Base-by-base conservation (phyloP, 1,140 invertebrate genomes). In the Ooceraea biroi region DNA sequence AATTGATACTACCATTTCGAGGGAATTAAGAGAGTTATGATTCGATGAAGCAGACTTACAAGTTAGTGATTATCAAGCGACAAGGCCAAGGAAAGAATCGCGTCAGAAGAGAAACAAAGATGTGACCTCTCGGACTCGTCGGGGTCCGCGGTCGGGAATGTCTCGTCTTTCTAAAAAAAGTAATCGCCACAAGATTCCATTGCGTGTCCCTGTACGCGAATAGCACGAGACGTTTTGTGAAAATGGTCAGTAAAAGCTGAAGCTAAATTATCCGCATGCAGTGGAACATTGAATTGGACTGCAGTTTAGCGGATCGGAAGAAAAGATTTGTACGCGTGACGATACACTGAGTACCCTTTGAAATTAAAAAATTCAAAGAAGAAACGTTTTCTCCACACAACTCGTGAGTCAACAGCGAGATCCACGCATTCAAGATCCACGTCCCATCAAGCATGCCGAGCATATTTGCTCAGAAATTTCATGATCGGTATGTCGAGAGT, bases 11-110 rank as follows among this genome's bases (percentile, higher is more conserved):
- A 55, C 52, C 19, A 55, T 55, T n/a, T 55, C n/a, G 52, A 63
- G 17, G n/a, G 30, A 19, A n/a, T 10, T 5, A 55, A 7, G 27
- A 61, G 17, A 63, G 4, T 36, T 36, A 63, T n/a, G 30, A 7
- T 12, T n/a, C 30, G 30, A 36, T 12, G 14, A 30, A 61, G 60
- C 60, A 41, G 60, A 17, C 27, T 63, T 63, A 63, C 60, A 63
- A 63, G 60, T 63, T 14, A 36, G 58, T 14, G 60, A 36, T 63
- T 63, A 63, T 63, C 27, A 27, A 63, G 27, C 27, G 27, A 63
- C 30, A 41, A 63, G 60, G 60, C 60, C 60, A 36, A 63, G 27
- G 30, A 36, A 14, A 63, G 30, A 30, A 61, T 7, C 27, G 27
- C 27, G 5, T 3, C n/a, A 36, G 5, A 63, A 36, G n/a, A 63